These are phyloP conservation scores for Gasterosteus aculeatus DNA, from an alignment of 2,113 vertebrate genomes.

Conservation along the genomic window DNA sequence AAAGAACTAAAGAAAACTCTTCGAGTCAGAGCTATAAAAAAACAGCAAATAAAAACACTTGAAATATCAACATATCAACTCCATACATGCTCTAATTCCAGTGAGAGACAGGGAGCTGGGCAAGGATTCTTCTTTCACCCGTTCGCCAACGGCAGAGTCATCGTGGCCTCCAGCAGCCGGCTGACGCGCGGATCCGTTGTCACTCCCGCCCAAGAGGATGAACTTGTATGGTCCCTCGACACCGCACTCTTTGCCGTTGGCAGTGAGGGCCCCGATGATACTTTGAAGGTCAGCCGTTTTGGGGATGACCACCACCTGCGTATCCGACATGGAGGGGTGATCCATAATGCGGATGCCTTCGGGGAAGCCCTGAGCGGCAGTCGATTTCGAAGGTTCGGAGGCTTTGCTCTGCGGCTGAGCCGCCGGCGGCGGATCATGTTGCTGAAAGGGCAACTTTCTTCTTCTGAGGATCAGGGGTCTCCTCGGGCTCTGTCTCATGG, in stretches of 20 bases:
- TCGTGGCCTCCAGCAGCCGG: not conserved
- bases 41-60: not conserved
- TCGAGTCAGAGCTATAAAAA: not conserved
- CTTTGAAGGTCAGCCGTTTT: conserved; percentile 86
- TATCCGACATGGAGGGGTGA: conserved; percentile 88
- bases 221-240: conserved; percentile 90
- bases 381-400: conserved; percentile 24
- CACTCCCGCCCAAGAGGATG: conserved; percentile 87
- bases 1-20: not conserved
- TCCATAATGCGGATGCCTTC: conserved; percentile 87
- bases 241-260: conserved; percentile 90
- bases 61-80: not conserved
- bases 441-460: conserved; percentile 86
- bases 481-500: conserved; percentile 91
- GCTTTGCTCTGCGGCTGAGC: conserved; percentile 53
- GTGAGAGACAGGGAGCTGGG: conserved; percentile 4
- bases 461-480: conserved; percentile 96
- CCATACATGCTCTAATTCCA: conserved; percentile 60
- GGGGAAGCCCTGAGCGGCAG: conserved; percentile 74
- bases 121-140: conserved; percentile 4
- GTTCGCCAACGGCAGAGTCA: not conserved
- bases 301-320: conserved; percentile 90
- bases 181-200: conserved; percentile 28
- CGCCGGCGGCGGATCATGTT: conserved; percentile 45
- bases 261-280: conserved; percentile 89